Conservation (phyloP, 2,113 vertebrate species). For the Tor tambroides region DNA sequence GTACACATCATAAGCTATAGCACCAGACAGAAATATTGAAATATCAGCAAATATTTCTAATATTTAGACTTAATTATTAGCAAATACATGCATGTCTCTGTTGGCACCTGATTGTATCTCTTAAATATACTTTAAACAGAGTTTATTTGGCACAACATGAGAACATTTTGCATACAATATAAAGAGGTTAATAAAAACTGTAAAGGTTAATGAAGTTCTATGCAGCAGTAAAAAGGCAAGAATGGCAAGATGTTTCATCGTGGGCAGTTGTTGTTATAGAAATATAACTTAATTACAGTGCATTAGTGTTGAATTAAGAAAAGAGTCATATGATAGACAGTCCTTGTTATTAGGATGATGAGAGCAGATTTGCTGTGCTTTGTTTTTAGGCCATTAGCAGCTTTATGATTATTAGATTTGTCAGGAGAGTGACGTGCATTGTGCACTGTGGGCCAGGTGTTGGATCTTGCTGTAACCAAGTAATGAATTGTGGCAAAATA, state of each 20-base stretch:
- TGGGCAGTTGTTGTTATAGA: neutral
- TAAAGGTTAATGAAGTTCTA: neutral
- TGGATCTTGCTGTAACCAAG: neutral
- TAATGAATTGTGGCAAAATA: neutral
- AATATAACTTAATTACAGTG: neutral
- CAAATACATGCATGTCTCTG: neutral
- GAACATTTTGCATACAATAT: neutral
- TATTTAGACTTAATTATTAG: neutral
- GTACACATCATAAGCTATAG: neutral
- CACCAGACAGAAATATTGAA: neutral
- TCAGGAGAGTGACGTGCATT: slow-evolving; percentile 18
- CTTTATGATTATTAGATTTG: neutral
- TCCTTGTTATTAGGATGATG: slow-evolving; percentile 2
- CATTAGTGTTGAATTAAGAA: slow-evolving; percentile 7
- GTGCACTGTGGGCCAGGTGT: slow-evolving; percentile 2
- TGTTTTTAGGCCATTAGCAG: slow-evolving; percentile 30
- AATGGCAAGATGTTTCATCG: neutral
- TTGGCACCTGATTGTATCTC: neutral
- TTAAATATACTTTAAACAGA: neutral
- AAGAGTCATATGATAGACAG: slow-evolving; percentile 13
- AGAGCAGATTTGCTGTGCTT: neutral
- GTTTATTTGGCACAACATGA: neutral
- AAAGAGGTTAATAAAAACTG: neutral
- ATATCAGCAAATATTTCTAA: neutral
- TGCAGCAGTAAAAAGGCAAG: neutral